Base-by-base conservation (phyloP, 1,140 invertebrate species). In the Cataglyphis hispanica region DNA sequence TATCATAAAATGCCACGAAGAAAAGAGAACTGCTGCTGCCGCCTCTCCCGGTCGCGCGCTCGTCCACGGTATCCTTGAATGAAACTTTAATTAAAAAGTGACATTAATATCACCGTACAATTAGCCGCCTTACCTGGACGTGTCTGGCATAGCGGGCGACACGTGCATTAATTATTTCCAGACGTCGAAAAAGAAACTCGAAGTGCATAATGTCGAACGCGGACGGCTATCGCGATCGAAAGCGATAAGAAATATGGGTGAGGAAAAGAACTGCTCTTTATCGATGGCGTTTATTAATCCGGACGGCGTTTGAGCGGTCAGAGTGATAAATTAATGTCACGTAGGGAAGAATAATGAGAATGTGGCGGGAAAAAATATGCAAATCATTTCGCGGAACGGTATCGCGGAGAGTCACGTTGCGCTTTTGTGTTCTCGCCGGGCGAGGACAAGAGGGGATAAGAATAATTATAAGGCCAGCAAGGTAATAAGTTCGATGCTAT, bases 71-170 rank as follows among this genome's bases (percentile, higher is more conserved):
- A 25, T 37, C 50, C 83, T 75, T 60, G 53, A 89, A 85, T 69
- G 61, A 60, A 81, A 86, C 77, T 93, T 93, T 92, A 91, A 92
- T 93, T 93, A 92, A 93, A 50, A 93, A 92, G 83, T 90, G 87
- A 89, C 87, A 90, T 92, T 93, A 91, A 93, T 91, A 90, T 91
- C 83, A 67, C 75, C 25, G 80, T 81, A 91, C 90, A 92, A 93
- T 93, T 92, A 93, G 87, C 85, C 74, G 16, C 25, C 16, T 83
- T 66, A 81, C 46, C 63, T 66, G 69, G 27, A 46, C 46, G 56
- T 34, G 58, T 43, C 67, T 77, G 66, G 66, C 63, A 43, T 56
- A 16, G 7, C 43, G 46, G 22, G 5, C 53, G 56, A 64, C 69
- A 40, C 50, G 77, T n/a, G 63, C 85, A 91, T 91, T 89, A 91